Percentiles rank a stretch among this genome's conserved stretches.
phyloP scores from a whole-genome alignment of 2,888 invertebrate species.

The Cephalotes varians region DNA sequence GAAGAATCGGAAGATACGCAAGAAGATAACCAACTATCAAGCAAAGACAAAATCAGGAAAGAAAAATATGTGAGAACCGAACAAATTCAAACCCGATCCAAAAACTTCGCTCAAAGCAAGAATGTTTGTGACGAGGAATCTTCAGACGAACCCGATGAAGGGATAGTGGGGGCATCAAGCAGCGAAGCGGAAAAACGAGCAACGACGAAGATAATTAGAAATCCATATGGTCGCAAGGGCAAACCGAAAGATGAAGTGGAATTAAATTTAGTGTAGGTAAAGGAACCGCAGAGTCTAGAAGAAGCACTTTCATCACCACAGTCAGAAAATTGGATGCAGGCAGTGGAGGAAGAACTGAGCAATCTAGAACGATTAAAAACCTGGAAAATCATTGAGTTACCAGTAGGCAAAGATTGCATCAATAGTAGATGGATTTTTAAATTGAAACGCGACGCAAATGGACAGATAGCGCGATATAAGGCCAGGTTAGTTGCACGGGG shows the following conservation, averaged over 20 bases:
- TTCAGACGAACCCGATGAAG: too few relatives aligned
- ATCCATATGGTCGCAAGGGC: conserved; percentile 37
- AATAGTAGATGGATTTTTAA: too few relatives aligned
- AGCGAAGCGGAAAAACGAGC: neutral
- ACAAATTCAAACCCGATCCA: neutral
- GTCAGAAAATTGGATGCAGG: neutral
- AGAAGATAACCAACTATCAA: neutral
- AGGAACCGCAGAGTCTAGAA: conserved; percentile 21
- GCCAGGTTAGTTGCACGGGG: conserved; percentile 52
- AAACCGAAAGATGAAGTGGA: conserved; percentile 30
- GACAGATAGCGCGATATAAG: conserved; percentile 16
- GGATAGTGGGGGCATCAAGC: neutral
- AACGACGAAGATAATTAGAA: neutral
- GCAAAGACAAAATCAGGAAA: neutral
- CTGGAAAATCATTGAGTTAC: conserved; percentile 13
- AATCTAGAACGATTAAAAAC: conserved; percentile 11
- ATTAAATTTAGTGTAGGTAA: conserved; percentile 18
- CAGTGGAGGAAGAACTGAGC: conserved; percentile 20
- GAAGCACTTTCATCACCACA: conserved; percentile 32
- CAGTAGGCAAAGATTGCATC: neutral
- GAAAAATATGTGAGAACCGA: neutral
- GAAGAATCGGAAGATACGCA: neutral
- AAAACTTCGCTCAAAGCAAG: neutral
- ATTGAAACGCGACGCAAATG: conserved; percentile 25
- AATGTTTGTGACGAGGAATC: too few relatives aligned